Conservation (phyloP, 2,113 vertebrate genomes). For the Murina feae region DNA sequence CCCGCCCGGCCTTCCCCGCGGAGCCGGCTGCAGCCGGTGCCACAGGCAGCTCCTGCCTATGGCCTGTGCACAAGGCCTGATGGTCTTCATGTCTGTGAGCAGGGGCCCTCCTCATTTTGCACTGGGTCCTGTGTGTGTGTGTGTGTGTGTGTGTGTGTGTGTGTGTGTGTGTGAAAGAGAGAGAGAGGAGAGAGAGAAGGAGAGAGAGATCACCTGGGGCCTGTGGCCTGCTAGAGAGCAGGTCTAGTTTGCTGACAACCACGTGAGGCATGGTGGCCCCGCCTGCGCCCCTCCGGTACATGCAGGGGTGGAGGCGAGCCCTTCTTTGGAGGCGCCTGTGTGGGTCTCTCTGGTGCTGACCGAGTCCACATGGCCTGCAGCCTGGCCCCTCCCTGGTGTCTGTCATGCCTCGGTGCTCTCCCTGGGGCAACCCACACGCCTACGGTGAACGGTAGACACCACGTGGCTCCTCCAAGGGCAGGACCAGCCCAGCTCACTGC, state of each 20-base stretch:
- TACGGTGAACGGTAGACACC: too few relatives aligned
- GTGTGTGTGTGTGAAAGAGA: too few relatives aligned
- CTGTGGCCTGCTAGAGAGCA: too few relatives aligned
- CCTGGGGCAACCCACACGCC: too few relatives aligned
- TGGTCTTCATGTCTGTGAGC: background rate
- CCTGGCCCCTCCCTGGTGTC: background rate
- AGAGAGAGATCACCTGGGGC: too few relatives aligned
- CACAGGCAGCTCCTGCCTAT: rapidly evolving
- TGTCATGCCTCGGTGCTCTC: background rate
- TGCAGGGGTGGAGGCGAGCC: rapidly evolving
- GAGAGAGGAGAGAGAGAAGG: background rate
- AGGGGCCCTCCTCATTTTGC: too few relatives aligned
- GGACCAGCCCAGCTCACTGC: background rate
- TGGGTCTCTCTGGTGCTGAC: background rate
- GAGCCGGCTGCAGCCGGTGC: rapidly evolving
- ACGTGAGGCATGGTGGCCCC: rapidly evolving
- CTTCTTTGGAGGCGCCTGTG: background rate
- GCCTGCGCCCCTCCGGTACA: rapidly evolving
- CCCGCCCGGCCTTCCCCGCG: rapidly evolving
- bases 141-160: background rate
- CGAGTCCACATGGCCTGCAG: background rate
- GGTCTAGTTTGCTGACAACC: too few relatives aligned
- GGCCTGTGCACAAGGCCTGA: rapidly evolving
- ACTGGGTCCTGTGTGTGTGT: rapidly evolving
- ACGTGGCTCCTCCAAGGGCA: background rate